Base-by-base conservation (phyloP, 2,888 invertebrate species). In the Thelaira solivaga region DNA sequence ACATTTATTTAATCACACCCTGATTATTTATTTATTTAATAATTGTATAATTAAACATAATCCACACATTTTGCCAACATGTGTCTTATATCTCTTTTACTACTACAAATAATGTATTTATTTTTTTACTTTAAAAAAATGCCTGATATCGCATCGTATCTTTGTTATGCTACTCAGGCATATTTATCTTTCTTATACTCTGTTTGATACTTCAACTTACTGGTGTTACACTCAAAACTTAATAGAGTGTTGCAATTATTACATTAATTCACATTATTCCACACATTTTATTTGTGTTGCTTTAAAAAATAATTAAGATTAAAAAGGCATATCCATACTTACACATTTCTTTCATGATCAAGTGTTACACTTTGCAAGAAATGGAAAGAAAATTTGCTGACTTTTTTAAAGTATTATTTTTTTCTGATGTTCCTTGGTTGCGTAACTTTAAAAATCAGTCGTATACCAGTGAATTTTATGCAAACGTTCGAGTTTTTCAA, bases 171-270 rank as follows among this genome's bases (percentile, higher is more conserved):
- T n/a, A n/a, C n/a, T n/a, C n/a, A n/a, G n/a, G n/a, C n/a, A 43
- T 36, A 39, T 39, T 64, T 24, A 26, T 51, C 8, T 29, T 43
- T 55, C 18, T 67, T 67, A n/a, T 36, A 45, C 16, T 68, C 45
- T 34, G 26, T 57, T 47, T 57, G 47, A 18, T 29, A 45, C 10
- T 47, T 34, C 18, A 51, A 31, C n/a, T 43, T n/a, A 31, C 31
- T 43, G 43, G 41, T 61, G 43, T 61, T 61, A 53, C n/a, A n/a
- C 34, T 20, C 20, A 51, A 51, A 71, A 71, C 24, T 61, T 53
- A 53, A 71, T 53, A 51, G 61, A 61, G 24, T 71, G 51, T 51
- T 36, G 47, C 41, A 45, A 31, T 34, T 55, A 18, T 55, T 67
- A 34, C 51, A 71, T 51, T 8, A 31, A 59, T 41, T 41, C 7